Percentiles rank a stretch among this genome's conserved stretches.
phyloP scores from a whole-genome alignment of 2,797 vertebrate genomes.

The Hephaestus fuliginosus region DNA sequence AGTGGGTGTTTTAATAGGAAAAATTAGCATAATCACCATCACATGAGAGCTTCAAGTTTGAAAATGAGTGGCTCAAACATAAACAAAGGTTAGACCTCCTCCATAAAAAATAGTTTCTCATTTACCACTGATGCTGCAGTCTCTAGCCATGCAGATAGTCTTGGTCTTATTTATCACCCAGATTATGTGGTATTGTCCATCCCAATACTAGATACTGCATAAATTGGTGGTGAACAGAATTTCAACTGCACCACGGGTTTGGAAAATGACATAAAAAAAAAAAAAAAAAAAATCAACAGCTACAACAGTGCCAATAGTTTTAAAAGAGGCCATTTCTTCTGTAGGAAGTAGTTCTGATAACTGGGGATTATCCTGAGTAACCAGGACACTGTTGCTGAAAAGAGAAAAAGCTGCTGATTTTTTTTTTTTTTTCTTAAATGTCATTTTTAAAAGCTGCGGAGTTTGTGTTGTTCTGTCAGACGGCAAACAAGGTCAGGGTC shows the following conservation, averaged over 20 bases:
- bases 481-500: conserved; percentile 39
- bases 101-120: neutral
- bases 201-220: neutral
- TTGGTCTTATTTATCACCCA: neutral
- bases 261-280: conserved; percentile 30
- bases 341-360: conserved; percentile 16
- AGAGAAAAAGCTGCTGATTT: neutral
- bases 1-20: neutral
- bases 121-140: neutral
- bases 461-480: conserved; percentile 13
- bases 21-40: neutral
- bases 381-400: conserved; percentile 22
- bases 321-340: conserved; percentile 23
- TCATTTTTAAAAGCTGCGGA: conserved; percentile 27
- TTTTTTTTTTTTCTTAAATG: conserved; percentile 24
- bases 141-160: conserved; percentile 4
- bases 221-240: conserved; percentile 18
- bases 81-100: neutral
- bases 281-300: conserved; percentile 8
- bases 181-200: conserved; percentile 1
- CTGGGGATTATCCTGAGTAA: conserved; percentile 24
- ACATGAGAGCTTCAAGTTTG: conserved; percentile 10
- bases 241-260: conserved; percentile 22
- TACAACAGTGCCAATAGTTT: conserved; percentile 19
- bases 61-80: neutral